A percentile compares a stretch with the other conserved stretches of the same genome.
phyloP scores from a whole-genome alignment of 37 sponge, comb jelly and placozoan genomes.

The Ianthella basta region DNA sequence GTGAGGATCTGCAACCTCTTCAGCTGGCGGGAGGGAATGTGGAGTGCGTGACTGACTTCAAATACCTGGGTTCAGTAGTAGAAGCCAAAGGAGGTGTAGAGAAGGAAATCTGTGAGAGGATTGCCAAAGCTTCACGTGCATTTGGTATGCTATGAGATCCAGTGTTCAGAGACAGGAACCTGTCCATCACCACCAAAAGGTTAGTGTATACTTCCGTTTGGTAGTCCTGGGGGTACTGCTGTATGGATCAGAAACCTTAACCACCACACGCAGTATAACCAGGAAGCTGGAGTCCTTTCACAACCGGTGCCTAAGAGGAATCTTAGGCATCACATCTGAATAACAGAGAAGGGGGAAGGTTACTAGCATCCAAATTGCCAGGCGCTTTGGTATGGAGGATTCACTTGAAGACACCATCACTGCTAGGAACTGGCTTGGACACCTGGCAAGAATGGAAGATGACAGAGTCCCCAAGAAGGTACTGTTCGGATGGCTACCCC shows the following conservation, averaged over 20 bases:
- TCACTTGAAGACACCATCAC: slow-evolving; percentile 10
- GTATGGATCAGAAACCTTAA: slow-evolving; percentile 20
- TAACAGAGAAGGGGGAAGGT: neutral
- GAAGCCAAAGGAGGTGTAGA: slow-evolving; percentile 27
- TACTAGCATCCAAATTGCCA: slow-evolving; percentile 17
- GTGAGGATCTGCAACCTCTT: neutral
- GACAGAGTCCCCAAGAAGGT: too few relatives aligned
- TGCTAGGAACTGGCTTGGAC: neutral
- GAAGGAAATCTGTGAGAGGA: slow-evolving; percentile 31
- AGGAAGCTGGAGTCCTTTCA: slow-evolving; percentile 6
- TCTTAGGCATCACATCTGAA: neutral
- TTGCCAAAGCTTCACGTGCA: slow-evolving; percentile 38
- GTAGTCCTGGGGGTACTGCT: slow-evolving; percentile 13
- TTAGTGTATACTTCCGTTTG: neutral
- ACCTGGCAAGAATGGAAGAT: neutral
- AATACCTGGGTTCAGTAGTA: slow-evolving; percentile 45
- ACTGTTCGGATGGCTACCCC: too few relatives aligned
- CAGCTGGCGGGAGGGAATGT: slow-evolving; percentile 33
- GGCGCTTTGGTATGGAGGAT: neutral
- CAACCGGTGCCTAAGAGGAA: neutral
- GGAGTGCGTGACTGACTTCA: slow-evolving; percentile 45
- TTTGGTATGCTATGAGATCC: slow-evolving; percentile 42
- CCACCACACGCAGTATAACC: slow-evolving; percentile 9
- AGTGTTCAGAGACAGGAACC: slow-evolving; percentile 19
- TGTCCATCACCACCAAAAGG: slow-evolving; percentile 44